Evolutionary conservation across 2,888 invertebrate genomes (phyloP), one percentile per base, ranked within the genome.

Genomic region (Trilocha varians): DNA sequence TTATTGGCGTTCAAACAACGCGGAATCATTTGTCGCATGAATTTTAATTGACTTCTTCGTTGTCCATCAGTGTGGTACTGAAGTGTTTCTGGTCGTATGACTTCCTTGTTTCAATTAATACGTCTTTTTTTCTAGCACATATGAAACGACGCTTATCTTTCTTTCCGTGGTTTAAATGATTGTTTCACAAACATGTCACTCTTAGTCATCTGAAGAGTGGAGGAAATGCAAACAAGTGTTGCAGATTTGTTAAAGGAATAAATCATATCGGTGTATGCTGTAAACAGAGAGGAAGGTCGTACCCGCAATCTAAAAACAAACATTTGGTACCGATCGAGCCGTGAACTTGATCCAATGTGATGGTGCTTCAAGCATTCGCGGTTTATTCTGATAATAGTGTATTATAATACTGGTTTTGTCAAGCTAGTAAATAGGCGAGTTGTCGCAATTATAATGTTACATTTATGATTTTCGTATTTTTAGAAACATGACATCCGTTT

Each of bases 231-330:
- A 25, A 25, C 25, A 25, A 25, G 25, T 25, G 8, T 25, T 25
- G 25, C 48, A 45, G 42, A 46, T 49, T 46, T 59, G 59, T 53
- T 62, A 59, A 62, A 59, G 63, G 57, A 60, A 67, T 70, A 65
- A 65, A 66, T 70, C 65, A 68, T 49, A 49, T 55, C 57, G 57
- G 60, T 51, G 55, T 48, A 49, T 46, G 50, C 46, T 53, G 62
- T 61, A 62, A 61, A 62, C 59, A 53, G 33, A 41, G 34, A 32
- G 41, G 60, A 70, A 68, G 67, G 65, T 54, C 61, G 55, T 6
- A 13, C 9, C 32, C 5, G 13, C 13, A 37, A 8, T 25, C 17
- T 15, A 15, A n/a, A 13, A 34, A 25, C 13, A 38, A 13, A 13
- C 25, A 11, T 25, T 25, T 25, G 25, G 6, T 11, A 25, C 25